phyloP scores from a whole-genome alignment of 2,888 invertebrate genomes.

The Tetanocera ferruginea region DNA sequence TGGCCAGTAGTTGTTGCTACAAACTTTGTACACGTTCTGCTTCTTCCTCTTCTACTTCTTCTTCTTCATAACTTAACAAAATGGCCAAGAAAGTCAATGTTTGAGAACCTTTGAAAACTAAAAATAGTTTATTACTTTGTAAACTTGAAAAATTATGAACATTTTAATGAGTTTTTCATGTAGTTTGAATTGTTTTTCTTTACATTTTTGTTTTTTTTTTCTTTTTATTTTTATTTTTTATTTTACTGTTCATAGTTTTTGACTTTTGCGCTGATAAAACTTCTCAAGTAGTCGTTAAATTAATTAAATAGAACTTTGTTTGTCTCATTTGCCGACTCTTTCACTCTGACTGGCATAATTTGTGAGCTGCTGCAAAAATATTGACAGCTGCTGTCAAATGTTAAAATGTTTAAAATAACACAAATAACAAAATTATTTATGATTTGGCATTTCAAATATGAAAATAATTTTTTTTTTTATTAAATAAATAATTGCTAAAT shows the following conservation, averaged over 20 bases:
- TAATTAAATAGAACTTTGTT: conserved; percentile 59
- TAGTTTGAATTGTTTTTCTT: conserved; percentile 37
- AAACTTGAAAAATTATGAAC: conserved; percentile 26
- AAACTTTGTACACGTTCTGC: too few relatives aligned
- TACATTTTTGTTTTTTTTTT: not conserved
- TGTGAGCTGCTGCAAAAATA: too few relatives aligned
- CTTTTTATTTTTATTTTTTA: not conserved
- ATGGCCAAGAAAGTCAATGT: not conserved
- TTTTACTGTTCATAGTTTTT: conserved; percentile 3
- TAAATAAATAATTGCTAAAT: not conserved
- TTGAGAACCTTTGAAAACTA: not conserved
- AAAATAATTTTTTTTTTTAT: not conserved
- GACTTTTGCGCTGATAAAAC: conserved; percentile 47
- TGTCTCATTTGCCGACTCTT: not conserved
- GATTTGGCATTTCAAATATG: not conserved
- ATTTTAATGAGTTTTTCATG: conserved; percentile 36
- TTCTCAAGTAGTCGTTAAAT: conserved; percentile 66
- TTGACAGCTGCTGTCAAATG: too few relatives aligned
- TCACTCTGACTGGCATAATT: not conserved
- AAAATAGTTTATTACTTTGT: conserved; percentile 35
- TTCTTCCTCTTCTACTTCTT: too few relatives aligned
- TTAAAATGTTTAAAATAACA: not conserved
- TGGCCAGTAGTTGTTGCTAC: too few relatives aligned
- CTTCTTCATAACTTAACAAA: too few relatives aligned
- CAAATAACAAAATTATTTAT: not conserved